Conservation (phyloP, 2,888 invertebrate species). For the Gari tellinella region DNA sequence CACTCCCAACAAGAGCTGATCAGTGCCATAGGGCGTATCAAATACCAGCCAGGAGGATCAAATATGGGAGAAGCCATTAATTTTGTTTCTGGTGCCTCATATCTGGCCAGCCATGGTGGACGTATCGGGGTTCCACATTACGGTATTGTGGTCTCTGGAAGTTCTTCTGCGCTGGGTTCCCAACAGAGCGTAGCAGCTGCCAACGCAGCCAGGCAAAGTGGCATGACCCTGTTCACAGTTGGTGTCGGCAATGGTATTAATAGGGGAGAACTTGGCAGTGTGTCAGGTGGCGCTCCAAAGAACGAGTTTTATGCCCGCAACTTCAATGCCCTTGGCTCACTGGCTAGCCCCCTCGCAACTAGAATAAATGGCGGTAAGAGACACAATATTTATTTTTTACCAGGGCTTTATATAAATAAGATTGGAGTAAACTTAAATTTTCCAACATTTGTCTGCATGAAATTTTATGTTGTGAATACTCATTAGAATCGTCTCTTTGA, state of each 20-base stretch:
- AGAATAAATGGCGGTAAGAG: constrained; percentile 54
- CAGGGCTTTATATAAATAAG: too few species aligned
- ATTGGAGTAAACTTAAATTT: too few species aligned
- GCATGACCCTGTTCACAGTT: constrained; percentile 71
- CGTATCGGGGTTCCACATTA: constrained; percentile 68
- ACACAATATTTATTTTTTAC: too few species aligned
- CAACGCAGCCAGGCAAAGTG: constrained; percentile 59
- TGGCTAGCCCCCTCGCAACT: constrained; percentile 66
- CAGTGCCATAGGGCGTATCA: constrained; percentile 61
- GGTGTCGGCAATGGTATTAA: constrained; percentile 70
- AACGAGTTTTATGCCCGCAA: constrained; percentile 61
- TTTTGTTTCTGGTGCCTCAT: constrained; percentile 57
- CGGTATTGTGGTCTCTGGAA: constrained; percentile 69
- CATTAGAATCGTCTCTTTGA: too few species aligned
- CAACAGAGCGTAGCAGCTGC: constrained; percentile 60
- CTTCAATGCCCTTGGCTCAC: constrained; percentile 60
- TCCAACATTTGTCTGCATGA: too few species aligned
- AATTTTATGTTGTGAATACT: too few species aligned
- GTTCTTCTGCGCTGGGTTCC: constrained; percentile 52
- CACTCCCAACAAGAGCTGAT: constrained; percentile 46
- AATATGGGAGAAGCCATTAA: constrained; percentile 67
- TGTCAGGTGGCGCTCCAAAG: constrained; percentile 59
- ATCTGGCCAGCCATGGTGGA: constrained; percentile 64
- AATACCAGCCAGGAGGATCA: constrained; percentile 60
- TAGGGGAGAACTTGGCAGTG: constrained; percentile 56